phyloP scores from a whole-genome alignment of 2,888 invertebrate genomes.

The Amphipyra tragopoginis region DNA sequence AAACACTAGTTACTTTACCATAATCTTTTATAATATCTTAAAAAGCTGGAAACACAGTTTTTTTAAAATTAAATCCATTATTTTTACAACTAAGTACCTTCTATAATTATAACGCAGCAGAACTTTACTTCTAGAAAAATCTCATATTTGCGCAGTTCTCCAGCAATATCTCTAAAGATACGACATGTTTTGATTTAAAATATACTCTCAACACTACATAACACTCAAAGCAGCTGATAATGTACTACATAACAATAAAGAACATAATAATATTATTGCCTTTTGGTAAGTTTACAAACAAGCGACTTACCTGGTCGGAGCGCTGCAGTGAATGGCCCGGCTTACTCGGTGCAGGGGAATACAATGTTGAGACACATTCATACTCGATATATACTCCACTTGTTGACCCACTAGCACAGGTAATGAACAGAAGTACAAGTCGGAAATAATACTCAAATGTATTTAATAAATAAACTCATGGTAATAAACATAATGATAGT shows the following conservation, averaged over 20 bases:
- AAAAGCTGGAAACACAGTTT: not conserved
- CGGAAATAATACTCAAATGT: not conserved
- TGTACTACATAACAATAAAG: not conserved
- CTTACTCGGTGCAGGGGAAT: constrained; percentile 31
- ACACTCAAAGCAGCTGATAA: constrained; percentile 2
- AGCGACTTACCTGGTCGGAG: constrained; percentile 47
- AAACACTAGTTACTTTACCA: not conserved
- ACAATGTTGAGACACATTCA: constrained; percentile 32
- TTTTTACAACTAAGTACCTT: not conserved
- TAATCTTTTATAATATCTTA: not conserved
- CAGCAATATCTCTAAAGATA: no score
- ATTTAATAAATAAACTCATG: no score
- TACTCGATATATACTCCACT: constrained; percentile 41
- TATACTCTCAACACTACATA: no score
- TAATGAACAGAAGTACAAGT: constrained; percentile 31
- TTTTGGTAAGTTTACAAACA: constrained; percentile 13
- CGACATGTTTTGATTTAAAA: no score
- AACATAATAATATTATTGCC: no score
- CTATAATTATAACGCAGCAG: not conserved
- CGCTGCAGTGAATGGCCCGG: constrained; percentile 42
- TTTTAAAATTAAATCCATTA: no score
- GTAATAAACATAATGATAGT: no score
- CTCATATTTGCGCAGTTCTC: no score
- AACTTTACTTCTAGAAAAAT: not conserved
- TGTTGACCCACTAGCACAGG: not conserved